A percentile compares a stretch with the other conserved stretches of the same genome.
Evolutionary conservation across 2,113 vertebrate species (phyloP).

Genomic region (Psophia crepitans): DNA sequence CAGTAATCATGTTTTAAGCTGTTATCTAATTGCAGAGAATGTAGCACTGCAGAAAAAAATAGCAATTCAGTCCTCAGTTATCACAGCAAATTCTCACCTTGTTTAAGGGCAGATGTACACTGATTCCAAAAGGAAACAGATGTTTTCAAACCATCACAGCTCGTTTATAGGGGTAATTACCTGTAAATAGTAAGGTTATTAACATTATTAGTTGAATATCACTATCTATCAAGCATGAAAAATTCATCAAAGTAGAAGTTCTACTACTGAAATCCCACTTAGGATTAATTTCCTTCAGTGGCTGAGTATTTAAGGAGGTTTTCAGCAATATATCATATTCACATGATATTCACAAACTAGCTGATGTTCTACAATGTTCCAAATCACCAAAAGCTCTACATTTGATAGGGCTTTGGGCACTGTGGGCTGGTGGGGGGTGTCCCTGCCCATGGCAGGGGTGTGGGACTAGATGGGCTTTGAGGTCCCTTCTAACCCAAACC

Average conservation of each 20-base stretch:
- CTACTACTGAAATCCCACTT: background rate
- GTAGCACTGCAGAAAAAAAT: background rate
- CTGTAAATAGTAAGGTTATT: slow-evolving; percentile 31
- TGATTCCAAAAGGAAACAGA: background rate
- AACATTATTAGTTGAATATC: background rate
- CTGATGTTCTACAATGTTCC: background rate
- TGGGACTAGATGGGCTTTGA: too few relatives aligned
- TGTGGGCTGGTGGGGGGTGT: too few relatives aligned
- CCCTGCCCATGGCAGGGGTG: too few relatives aligned
- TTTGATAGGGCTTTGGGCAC: too few relatives aligned
- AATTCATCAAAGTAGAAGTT: background rate
- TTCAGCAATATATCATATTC: background rate
- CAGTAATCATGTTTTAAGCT: background rate
- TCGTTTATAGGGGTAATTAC: slow-evolving; percentile 8
- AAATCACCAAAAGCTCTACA: background rate
- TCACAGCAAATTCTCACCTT: background rate
- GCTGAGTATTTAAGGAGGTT: background rate
- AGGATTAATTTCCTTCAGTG: background rate
- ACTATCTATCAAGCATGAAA: background rate
- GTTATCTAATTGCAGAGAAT: slow-evolving; percentile 3
- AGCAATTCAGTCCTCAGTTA: background rate
- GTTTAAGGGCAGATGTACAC: slow-evolving; percentile 14
- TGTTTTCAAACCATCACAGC: slow-evolving; percentile 15
- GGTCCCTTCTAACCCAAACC: too few relatives aligned
- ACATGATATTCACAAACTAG: background rate